phyloP scores from a whole-genome alignment of 2,888 invertebrate species.

The Lucinisca nassula region DNA sequence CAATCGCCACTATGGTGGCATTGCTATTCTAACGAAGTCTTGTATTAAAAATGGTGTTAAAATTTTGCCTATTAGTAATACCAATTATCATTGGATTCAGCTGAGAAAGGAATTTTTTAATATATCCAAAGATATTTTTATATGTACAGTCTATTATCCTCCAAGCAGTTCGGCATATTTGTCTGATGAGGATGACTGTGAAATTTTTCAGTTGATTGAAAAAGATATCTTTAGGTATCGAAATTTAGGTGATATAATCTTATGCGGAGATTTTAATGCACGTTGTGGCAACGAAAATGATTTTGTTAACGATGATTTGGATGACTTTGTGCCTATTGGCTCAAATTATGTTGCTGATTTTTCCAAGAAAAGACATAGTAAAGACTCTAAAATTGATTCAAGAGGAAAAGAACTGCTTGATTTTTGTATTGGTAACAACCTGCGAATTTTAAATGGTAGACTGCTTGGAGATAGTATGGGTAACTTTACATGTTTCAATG shows the following conservation, averaged over 20 bases:
- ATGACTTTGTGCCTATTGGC: neutral
- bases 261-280: neutral
- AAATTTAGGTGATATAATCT: neutral
- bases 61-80: neutral
- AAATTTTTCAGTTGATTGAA: neutral
- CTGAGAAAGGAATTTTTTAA: neutral
- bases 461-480: neutral
- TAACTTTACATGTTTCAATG: neutral
- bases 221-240: too few species aligned
- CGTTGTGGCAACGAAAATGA: neutral
- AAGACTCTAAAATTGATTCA: neutral
- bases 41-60: neutral
- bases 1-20: neutral
- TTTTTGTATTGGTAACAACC: neutral
- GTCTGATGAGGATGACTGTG: neutral
- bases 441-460: neutral
- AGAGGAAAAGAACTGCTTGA: neutral
- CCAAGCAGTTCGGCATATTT: neutral
- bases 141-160: neutral
- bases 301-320: neutral
- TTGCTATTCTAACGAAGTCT: neutral
- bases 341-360: neutral
- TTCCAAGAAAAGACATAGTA: neutral
- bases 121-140: neutral
- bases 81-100: neutral